Conservation (phyloP, 2,113 vertebrate species). For the Merops nubicus region DNA sequence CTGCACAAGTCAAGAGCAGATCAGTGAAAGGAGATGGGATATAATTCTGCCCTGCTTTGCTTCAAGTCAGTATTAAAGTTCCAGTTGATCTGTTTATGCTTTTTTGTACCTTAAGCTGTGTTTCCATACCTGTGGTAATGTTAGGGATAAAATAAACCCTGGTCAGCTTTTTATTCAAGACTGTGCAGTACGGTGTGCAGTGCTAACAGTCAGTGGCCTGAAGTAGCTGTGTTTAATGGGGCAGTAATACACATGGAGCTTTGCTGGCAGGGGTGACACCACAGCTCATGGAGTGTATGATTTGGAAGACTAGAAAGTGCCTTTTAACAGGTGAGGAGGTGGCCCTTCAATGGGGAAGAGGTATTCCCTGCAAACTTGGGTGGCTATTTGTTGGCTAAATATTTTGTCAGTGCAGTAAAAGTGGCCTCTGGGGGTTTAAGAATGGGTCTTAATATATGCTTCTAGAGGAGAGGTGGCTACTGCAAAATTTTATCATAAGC, state of each 20-base stretch:
- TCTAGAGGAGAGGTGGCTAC: background rate
- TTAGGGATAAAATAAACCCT: background rate
- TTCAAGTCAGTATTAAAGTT: background rate
- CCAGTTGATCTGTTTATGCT: background rate
- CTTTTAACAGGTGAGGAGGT: background rate
- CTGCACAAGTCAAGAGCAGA: background rate
- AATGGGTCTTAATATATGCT: background rate
- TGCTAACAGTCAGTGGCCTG: background rate
- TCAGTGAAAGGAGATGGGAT: background rate
- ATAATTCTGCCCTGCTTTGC: background rate
- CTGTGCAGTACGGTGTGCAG: too few species aligned
- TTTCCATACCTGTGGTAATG: background rate
- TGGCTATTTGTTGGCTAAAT: background rate
- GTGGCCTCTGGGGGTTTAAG: background rate
- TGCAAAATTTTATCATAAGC: background rate
- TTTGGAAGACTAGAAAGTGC: background rate
- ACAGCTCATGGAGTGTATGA: background rate
- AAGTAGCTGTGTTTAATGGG: background rate
- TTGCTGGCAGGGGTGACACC: background rate
- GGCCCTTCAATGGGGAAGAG: background rate
- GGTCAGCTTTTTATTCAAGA: background rate
- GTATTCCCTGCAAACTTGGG: background rate
- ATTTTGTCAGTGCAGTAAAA: background rate
- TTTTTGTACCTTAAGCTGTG: background rate
- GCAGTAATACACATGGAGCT: background rate